These are phyloP conservation scores for Acropternis orthonyx DNA, from an alignment of 2,797 vertebrate genomes.

Conservation along the genomic window DNA sequence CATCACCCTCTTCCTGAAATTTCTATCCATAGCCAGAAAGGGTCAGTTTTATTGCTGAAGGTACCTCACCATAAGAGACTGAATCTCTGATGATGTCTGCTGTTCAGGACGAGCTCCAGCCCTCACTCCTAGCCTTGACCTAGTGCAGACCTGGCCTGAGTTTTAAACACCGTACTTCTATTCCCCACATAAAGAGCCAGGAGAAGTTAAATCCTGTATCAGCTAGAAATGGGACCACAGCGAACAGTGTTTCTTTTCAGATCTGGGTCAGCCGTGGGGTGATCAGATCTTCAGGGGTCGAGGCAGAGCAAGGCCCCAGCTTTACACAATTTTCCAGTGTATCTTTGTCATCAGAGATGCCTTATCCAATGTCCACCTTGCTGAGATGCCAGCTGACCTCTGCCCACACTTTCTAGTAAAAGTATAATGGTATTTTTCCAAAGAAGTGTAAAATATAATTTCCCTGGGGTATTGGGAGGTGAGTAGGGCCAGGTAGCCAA, in stretches of 20 bases:
- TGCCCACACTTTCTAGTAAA: not conserved
- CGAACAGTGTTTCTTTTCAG: not conserved
- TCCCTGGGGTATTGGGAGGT: not conserved
- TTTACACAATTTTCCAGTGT: not conserved
- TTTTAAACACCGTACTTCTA: not conserved
- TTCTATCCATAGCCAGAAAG: not conserved
- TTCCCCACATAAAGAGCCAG: not conserved
- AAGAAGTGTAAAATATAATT: not conserved
- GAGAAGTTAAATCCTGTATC: not conserved
- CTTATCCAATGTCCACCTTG: not conserved
- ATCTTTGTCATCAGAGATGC: not conserved
- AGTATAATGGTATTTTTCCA: not conserved
- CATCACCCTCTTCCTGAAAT: not conserved
- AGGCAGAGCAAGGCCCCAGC: fast-evolving
- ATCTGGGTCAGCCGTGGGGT: not conserved
- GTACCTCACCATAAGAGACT: not conserved
- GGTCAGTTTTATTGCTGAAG: not conserved
- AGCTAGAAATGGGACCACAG: fast-evolving
- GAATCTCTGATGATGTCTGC: not conserved
- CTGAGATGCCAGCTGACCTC: not conserved
- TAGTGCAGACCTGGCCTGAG: not conserved
- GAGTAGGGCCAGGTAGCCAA: not conserved
- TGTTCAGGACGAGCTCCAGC: not conserved
- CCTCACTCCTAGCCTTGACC: not conserved
- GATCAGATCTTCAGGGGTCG: not conserved